phyloP scores from a whole-genome alignment of 2,888 invertebrate genomes.

The Rhorus exstirpatorius region DNA sequence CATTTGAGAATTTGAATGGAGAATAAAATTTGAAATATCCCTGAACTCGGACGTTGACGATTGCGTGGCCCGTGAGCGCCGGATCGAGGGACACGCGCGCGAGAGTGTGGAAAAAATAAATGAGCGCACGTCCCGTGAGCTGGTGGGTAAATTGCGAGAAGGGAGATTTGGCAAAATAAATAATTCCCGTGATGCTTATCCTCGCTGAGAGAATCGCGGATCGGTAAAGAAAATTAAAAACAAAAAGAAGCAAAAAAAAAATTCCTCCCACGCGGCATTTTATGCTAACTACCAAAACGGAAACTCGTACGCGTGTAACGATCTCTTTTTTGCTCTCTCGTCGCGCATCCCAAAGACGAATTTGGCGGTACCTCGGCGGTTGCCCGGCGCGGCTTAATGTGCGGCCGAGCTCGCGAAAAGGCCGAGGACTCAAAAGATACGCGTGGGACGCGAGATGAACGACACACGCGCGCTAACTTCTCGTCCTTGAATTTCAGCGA shows the following conservation, averaged over 20 bases:
- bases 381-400: no score
- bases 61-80: not conserved
- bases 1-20: not conserved
- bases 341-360: conserved; percentile 67
- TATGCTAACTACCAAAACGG: conserved; percentile 67
- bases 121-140: conserved; percentile 8
- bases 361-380: conserved; percentile 61
- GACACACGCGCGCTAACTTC: conserved; percentile 61
- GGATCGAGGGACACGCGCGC: conserved; percentile 21
- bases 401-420: conserved; percentile 52
- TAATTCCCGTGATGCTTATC: conserved; percentile 31
- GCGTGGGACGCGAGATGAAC: conserved; percentile 67
- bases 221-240: conserved; percentile 53
- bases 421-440: conserved; percentile 17
- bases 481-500: conserved; percentile 58
- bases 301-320: conserved; percentile 36
- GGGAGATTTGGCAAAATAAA: conserved; percentile 35
- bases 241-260: conserved; percentile 1
- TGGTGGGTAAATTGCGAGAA: not conserved
- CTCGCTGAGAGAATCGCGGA: conserved; percentile 53
- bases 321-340: conserved; percentile 30
- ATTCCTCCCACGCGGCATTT: conserved; percentile 67
- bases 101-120: not conserved
- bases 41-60: not conserved
- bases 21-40: not conserved